Evolutionary conservation across 2,113 vertebrate genomes (phyloP).

Genomic region (Sander vitreus): DNA sequence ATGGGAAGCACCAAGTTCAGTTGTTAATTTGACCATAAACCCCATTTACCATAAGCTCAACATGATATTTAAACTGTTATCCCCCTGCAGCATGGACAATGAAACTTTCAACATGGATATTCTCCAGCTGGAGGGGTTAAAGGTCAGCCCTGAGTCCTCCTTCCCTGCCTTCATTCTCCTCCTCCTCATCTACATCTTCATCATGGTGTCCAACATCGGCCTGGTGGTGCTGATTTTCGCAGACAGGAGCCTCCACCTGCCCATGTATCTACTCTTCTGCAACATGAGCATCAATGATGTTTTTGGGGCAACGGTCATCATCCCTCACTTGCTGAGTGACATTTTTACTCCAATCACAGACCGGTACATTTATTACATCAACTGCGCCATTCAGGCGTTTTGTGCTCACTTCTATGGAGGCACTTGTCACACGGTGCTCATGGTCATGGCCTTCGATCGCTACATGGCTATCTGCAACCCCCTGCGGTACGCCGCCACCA

Average conservation of each 20-base stretch:
- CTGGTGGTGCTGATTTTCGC: conserved; percentile 60
- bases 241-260: conserved; percentile 66
- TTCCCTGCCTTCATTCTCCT: conserved; percentile 54
- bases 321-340: conserved; percentile 69
- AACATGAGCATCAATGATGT: conserved; percentile 76
- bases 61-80: no score
- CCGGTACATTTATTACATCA: conserved; percentile 49
- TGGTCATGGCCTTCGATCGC: conserved; percentile 76
- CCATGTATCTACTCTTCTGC: conserved; percentile 79
- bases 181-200: conserved; percentile 69
- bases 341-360: conserved; percentile 17
- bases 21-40: no score
- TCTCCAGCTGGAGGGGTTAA: conserved; percentile 61
- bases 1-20: no score
- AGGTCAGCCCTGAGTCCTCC: conserved; percentile 32
- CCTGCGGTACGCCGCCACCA: conserved; percentile 58
- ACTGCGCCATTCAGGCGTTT: conserved; percentile 73
- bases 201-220: conserved; percentile 61
- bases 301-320: conserved; percentile 52
- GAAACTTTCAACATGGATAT: conserved; percentile 16
- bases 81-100: conserved; percentile 61
- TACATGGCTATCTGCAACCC: conserved; percentile 76
- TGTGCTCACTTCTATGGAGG: conserved; percentile 40
- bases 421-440: conserved; percentile 54
- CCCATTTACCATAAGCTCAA: no score